Percentiles rank a stretch among this genome's conserved stretches.
Conservation (phyloP, 2,113 vertebrate genomes). For the Clarias macrocephalus region DNA sequence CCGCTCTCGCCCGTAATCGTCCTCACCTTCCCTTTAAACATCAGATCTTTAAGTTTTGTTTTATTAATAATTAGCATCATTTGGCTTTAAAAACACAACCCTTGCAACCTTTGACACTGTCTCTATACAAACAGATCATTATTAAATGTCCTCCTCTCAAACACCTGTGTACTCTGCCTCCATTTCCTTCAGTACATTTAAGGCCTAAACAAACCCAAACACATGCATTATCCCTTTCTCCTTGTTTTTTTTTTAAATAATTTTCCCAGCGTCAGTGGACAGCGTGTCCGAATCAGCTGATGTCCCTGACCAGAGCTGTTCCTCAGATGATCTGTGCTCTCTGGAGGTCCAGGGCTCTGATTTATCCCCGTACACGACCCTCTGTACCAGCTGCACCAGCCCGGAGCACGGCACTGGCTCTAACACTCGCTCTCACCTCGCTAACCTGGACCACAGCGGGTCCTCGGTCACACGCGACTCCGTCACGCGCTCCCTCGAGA, state of each 20-base stretch:
- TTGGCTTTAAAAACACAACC: neutral
- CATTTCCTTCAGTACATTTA: neutral
- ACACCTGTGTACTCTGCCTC: neutral
- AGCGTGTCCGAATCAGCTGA: constrained; percentile 79
- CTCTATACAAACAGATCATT: neutral
- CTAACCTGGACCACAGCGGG: constrained; percentile 66
- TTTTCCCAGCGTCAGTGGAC: constrained; percentile 77
- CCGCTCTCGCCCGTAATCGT: too few relatives aligned
- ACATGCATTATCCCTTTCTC: neutral
- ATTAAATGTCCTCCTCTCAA: neutral
- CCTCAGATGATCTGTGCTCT: constrained; percentile 84
- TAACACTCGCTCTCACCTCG: constrained; percentile 57
- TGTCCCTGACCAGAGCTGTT: constrained; percentile 75
- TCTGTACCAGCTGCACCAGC: constrained; percentile 73
- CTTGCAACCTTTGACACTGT: neutral
- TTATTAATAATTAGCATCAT: neutral
- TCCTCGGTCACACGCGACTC: constrained; percentile 71
- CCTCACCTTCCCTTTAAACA: neutral
- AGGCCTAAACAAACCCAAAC: neutral
- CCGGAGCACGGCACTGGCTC: constrained; percentile 68
- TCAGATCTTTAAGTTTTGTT: neutral
- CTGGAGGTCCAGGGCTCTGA: constrained; percentile 83
- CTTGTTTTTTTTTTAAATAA: neutral
- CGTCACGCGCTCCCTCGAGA: constrained; percentile 73
- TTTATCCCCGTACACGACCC: constrained; percentile 73